These are phyloP conservation scores for Hydroisotoma schaefferi DNA, from an alignment of 2,888 invertebrate species.

Conservation along the genomic window DNA sequence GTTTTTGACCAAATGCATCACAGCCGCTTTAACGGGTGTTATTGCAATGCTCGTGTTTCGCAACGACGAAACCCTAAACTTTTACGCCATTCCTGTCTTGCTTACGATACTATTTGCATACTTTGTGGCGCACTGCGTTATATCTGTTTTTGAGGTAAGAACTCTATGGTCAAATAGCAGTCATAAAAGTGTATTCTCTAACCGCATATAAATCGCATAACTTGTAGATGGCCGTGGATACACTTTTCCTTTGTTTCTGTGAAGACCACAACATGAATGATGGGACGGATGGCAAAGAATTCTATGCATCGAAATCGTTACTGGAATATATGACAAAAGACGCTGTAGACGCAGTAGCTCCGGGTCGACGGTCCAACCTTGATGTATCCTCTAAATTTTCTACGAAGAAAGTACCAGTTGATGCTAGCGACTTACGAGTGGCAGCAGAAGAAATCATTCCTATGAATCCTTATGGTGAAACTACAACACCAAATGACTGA, in stretches of 20 bases:
- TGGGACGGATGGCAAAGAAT: conserved; percentile 48
- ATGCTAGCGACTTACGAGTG: conserved; percentile 3
- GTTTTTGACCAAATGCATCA: conserved; percentile 74
- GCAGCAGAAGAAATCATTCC: conserved; percentile 40
- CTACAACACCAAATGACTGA: conserved; percentile 12
- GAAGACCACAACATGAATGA: conserved; percentile 84
- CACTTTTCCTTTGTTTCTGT: conserved; percentile 88
- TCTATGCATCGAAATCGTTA: conserved; percentile 37
- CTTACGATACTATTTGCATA: conserved; percentile 80
- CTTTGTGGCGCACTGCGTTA: conserved; percentile 87
- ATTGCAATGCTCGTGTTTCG: conserved; percentile 73
- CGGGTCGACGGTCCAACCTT: conserved; percentile 17
- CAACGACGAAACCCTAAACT: conserved; percentile 68
- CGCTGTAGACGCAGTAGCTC: conserved; percentile 37
- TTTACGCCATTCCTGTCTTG: conserved; percentile 81
- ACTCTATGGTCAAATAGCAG: not conserved
- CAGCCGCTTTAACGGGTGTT: conserved; percentile 77
- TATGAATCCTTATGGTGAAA: conserved; percentile 36
- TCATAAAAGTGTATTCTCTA: conserved; percentile 5
- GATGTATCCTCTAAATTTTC: not conserved
- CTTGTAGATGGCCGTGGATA: conserved; percentile 86
- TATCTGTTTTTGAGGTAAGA: conserved; percentile 86
- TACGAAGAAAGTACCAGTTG: not conserved
- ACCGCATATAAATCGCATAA: conserved; percentile 9
- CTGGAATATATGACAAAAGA: conserved; percentile 42